phyloP scores from a whole-genome alignment of 1,140 invertebrate species.

The Solenopsis fugax region DNA sequence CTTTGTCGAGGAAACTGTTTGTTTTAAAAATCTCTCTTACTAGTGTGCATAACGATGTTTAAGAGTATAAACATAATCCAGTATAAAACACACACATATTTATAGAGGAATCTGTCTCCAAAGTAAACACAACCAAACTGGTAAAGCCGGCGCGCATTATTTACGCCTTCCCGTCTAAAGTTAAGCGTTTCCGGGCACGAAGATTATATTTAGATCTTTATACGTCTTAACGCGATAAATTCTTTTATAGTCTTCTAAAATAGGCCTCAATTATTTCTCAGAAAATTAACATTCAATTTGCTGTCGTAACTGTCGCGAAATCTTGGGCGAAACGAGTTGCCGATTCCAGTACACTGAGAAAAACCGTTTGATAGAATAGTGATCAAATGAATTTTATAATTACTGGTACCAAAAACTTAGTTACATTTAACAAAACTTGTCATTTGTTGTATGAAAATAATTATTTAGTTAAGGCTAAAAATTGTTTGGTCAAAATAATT shows the following conservation, averaged over 20 bases:
- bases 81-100: background rate
- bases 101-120: background rate
- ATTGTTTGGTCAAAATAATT: too few species aligned
- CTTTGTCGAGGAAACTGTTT: constrained; percentile 15
- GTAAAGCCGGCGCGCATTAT: background rate
- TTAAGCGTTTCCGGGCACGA: background rate
- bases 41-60: background rate
- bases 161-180: background rate
- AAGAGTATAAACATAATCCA: constrained; percentile 4
- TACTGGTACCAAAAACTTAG: too few species aligned
- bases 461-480: too few species aligned
- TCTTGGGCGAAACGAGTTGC: background rate
- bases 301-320: background rate
- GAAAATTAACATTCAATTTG: background rate
- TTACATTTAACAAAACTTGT: too few species aligned
- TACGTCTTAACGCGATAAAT: background rate
- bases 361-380: too few species aligned
- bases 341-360: background rate
- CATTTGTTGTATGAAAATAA: too few species aligned
- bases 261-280: background rate
- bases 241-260: background rate
- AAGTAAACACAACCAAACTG: constrained; percentile 14
- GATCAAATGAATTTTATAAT: too few species aligned
- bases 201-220: constrained; percentile 10
- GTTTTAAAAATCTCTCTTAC: background rate